Percentiles rank a stretch among this genome's conserved stretches.
Conservation (phyloP, 2,113 vertebrate species). For the western clawed frog (Xenopus tropicalis) region DNA sequence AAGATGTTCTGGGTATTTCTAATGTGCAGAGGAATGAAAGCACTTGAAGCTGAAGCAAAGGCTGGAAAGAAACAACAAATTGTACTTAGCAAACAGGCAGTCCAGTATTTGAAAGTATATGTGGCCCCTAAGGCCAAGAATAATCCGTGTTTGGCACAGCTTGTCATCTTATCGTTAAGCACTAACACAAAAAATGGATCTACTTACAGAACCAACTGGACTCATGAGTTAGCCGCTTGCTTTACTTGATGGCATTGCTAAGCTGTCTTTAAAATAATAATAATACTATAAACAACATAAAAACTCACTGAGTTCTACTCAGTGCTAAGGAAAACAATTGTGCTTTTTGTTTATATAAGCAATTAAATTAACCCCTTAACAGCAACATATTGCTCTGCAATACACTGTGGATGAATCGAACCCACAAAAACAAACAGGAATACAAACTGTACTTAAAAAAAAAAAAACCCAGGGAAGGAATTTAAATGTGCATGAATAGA, state of each 20-base stretch:
- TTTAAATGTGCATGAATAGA: neutral
- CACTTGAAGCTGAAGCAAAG: slow-evolving; percentile 3
- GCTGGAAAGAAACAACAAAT: no score
- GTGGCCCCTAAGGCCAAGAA: no score
- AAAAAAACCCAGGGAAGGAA: neutral
- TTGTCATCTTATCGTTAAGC: neutral
- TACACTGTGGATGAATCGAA: neutral
- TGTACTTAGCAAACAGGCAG: no score
- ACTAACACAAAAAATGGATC: neutral
- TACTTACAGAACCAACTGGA: neutral
- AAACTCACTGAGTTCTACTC: slow-evolving; percentile 36
- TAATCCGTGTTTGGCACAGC: neutral
- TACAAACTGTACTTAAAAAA: neutral
- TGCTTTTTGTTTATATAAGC: slow-evolving; percentile 9
- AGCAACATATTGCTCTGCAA: slow-evolving; percentile 30
- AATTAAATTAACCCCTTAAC: slow-evolving; percentile 23
- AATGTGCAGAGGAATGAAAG: neutral
- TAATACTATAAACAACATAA: neutral
- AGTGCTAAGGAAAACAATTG: neutral
- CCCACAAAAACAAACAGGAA: neutral
- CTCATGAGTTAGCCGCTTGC: neutral
- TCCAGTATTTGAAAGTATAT: no score
- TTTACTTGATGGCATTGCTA: neutral
- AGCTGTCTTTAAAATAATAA: neutral
- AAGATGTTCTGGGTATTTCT: slow-evolving; percentile 10